These are phyloP conservation scores for Sebastes minor DNA, from an alignment of 2,797 vertebrate genomes.

Conservation along the genomic window DNA sequence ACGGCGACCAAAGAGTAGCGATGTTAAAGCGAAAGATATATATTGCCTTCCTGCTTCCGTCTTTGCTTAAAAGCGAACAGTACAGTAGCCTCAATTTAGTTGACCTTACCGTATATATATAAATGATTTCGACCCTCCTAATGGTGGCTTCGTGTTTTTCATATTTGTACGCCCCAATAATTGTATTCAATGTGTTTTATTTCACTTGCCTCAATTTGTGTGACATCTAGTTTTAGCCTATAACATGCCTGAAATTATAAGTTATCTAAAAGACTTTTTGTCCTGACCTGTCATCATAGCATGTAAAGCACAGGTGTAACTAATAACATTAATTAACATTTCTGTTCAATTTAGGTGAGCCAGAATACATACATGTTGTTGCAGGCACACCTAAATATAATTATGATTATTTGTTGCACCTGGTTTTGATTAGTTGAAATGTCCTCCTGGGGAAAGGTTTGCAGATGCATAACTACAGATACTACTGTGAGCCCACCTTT, in stretches of 20 bases:
- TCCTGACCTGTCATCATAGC: neutral
- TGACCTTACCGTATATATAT: too few species aligned
- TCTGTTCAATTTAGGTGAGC: neutral
- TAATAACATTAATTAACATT: neutral
- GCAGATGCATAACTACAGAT: too few species aligned
- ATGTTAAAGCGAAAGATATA: neutral
- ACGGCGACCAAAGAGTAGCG: constrained; percentile 43
- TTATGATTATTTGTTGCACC: neutral
- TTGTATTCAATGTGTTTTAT: neutral
- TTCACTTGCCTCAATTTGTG: neutral
- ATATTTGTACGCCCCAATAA: neutral
- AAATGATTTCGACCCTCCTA: too few species aligned
- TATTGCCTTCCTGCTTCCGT: neutral
- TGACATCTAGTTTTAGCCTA: too few species aligned
- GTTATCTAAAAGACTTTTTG: neutral
- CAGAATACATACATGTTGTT: neutral
- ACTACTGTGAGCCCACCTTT: neutral
- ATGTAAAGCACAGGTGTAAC: neutral
- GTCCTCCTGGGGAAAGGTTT: neutral
- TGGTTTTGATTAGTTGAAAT: neutral
- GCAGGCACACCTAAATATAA: neutral
- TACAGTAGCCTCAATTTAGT: neutral
- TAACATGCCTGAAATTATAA: too few species aligned
- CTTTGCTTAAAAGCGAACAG: neutral
- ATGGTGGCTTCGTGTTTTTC: neutral